These are phyloP conservation scores for Cyrtonyx montezumae DNA, from an alignment of 2,113 vertebrate genomes.

Conservation along the genomic window DNA sequence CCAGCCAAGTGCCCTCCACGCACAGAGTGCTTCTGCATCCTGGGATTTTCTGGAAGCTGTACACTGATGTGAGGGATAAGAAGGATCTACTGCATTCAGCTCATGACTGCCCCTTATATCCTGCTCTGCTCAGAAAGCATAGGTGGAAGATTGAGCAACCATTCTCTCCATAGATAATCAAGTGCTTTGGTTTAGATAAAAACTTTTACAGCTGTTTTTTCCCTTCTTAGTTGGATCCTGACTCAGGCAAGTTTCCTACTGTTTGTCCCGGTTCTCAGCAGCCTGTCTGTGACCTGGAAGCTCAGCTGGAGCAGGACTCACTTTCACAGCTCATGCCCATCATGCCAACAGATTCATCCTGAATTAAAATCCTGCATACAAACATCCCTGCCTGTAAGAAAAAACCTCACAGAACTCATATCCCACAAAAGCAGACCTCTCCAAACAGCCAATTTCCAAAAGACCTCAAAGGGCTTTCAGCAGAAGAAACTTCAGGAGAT, in stretches of 20 bases:
- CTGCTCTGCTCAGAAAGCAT: background rate
- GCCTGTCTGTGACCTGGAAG: background rate
- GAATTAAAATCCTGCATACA: background rate
- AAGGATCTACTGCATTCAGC: background rate
- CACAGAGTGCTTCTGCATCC: background rate
- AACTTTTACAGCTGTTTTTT: background rate
- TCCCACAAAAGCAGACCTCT: background rate
- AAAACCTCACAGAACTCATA: background rate
- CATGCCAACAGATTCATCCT: background rate
- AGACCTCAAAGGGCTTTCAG: background rate
- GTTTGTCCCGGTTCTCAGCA: background rate
- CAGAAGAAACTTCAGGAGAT: background rate
- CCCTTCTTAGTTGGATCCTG: background rate
- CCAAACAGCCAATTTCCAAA: background rate
- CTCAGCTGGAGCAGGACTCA: background rate
- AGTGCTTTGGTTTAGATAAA: slow-evolving; percentile 14
- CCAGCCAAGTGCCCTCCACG: background rate
- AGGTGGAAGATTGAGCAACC: background rate
- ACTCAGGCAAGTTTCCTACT: background rate
- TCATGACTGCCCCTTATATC: background rate
- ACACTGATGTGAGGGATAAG: background rate
- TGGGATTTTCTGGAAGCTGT: slow-evolving; percentile 5
- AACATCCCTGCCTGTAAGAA: background rate
- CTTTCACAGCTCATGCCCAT: background rate
- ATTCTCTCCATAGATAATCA: slow-evolving; percentile 14